A percentile compares a stretch with the other conserved stretches of the same genome.
phyloP scores from a whole-genome alignment of 2,888 invertebrate species.

The Buathra laborator region DNA sequence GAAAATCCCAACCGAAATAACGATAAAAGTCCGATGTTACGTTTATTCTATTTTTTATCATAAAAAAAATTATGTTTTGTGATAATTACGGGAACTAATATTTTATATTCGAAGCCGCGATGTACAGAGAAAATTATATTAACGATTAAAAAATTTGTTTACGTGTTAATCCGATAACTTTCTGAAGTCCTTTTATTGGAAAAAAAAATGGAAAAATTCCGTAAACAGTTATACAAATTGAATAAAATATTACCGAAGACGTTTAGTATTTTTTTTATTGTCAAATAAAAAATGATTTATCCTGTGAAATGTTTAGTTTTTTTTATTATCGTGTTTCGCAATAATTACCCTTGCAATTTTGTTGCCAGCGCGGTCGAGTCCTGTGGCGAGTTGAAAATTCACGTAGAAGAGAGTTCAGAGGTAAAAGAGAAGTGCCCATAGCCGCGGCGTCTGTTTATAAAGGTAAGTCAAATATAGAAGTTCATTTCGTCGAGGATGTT shows the following conservation, averaged over 20 bases:
- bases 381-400: background rate
- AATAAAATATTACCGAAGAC: background rate
- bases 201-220: too few relatives aligned
- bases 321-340: background rate
- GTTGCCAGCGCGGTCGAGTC: conserved; percentile 20
- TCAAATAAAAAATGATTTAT: too few relatives aligned
- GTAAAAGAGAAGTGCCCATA: background rate
- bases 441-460: conserved; percentile 58
- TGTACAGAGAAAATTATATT: too few relatives aligned
- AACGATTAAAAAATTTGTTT: too few relatives aligned
- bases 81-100: too few relatives aligned
- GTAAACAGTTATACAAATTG: background rate
- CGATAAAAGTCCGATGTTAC: too few relatives aligned
- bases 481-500: conserved; percentile 67
- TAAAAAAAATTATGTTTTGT: too few relatives aligned
- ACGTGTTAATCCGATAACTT: too few relatives aligned
- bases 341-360: conserved; percentile 31
- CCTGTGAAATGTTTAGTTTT: background rate
- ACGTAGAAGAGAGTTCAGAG: background rate
- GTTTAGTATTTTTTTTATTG: background rate
- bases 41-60: too few relatives aligned
- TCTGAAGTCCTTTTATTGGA: too few relatives aligned
- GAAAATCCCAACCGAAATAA: too few relatives aligned
- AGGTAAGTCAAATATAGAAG: conserved; percentile 69
- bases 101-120: too few relatives aligned